Conservation (phyloP, 2,797 vertebrate species). For the Channa striata region DNA sequence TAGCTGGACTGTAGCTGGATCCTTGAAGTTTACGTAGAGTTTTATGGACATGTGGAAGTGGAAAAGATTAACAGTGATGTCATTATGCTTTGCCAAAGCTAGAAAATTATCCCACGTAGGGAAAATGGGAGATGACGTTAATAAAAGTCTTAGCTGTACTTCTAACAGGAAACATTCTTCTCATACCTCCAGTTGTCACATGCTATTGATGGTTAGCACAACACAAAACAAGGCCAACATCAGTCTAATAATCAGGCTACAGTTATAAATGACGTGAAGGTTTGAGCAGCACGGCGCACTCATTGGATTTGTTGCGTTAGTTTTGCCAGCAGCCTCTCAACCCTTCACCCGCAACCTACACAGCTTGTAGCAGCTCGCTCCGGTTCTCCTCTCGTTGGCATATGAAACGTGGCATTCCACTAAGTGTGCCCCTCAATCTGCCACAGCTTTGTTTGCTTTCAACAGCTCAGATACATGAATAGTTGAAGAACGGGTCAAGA, state of each 20-base stretch:
- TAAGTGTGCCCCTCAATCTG: constrained; percentile 20
- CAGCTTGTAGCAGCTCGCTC: constrained; percentile 24
- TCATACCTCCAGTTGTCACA: background rate
- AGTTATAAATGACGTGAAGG: constrained; percentile 13
- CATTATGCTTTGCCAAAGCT: background rate
- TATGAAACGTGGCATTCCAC: constrained; percentile 13
- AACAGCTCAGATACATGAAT: constrained; percentile 43
- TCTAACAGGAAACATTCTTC: background rate
- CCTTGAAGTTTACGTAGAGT: too few relatives aligned
- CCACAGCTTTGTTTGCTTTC: constrained; percentile 16
- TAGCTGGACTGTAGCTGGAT: too few relatives aligned
- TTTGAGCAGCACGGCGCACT: constrained; percentile 3
- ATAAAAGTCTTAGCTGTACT: background rate
- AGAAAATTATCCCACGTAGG: background rate
- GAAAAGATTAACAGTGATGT: background rate
- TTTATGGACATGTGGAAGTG: too few relatives aligned
- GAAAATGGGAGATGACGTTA: too few relatives aligned
- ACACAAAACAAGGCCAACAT: too few relatives aligned
- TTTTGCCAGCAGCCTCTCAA: constrained; percentile 30
- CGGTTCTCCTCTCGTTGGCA: constrained; percentile 24
- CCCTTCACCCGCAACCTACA: constrained; percentile 17
- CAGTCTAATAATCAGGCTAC: background rate
- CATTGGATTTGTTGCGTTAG: constrained; percentile 25
- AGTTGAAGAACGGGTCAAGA: constrained; percentile 36
- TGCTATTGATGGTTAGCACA: too few relatives aligned